Percentiles rank a stretch among this genome's conserved stretches.
phyloP scores from a whole-genome alignment of 1,140 invertebrate genomes.

The Aporrectodea caliginosa region DNA sequence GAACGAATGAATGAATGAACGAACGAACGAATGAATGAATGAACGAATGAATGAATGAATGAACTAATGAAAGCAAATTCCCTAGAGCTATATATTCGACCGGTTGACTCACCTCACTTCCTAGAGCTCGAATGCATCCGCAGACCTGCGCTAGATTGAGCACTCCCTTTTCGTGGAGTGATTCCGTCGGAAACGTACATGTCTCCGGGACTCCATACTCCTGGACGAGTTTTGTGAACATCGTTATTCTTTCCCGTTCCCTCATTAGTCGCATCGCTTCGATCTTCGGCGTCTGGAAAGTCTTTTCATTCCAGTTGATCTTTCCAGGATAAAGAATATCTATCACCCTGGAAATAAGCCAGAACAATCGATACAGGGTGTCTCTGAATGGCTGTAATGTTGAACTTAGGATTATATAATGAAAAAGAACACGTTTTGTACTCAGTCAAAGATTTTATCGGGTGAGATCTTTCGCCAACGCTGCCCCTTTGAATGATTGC shows the following conservation, averaged over 20 bases:
- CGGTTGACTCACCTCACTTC: constrained; percentile 27
- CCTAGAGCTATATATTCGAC: too few relatives aligned
- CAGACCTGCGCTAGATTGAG: constrained; percentile 31
- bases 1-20: too few relatives aligned
- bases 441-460: too few relatives aligned
- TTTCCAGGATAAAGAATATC: constrained; percentile 27
- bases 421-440: too few relatives aligned
- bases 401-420: too few relatives aligned
- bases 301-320: constrained; percentile 30
- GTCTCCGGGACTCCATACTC: constrained; percentile 27
- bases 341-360: constrained; percentile 6
- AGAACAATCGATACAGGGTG: neutral
- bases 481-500: too few relatives aligned
- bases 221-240: constrained; percentile 26
- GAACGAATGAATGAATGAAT: too few relatives aligned
- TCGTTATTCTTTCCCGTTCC: constrained; percentile 29
- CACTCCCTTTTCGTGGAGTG: too few relatives aligned
- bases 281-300: constrained; percentile 31
- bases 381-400: too few relatives aligned
- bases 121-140: constrained; percentile 27
- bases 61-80: too few relatives aligned
- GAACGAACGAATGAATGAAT: too few relatives aligned
- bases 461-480: too few relatives aligned
- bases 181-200: constrained; percentile 28
- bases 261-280: constrained; percentile 31